Evolutionary conservation across 1,140 invertebrate genomes (phyloP), one percentile per base, ranked within the genome.

Genomic region (Halesus radiatus): DNA sequence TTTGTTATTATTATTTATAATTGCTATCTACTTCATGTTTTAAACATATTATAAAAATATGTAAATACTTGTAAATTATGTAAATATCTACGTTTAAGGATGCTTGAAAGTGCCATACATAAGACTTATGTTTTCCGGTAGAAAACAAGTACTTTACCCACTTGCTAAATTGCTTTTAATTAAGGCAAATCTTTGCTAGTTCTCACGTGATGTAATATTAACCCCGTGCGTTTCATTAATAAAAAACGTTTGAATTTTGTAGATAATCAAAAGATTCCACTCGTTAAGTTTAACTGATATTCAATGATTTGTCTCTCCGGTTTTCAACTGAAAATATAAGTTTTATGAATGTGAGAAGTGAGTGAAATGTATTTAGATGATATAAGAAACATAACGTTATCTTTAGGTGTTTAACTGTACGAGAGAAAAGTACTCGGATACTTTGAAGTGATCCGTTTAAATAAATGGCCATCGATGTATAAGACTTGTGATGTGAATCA

Each of bases 41-140:
- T 23, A 72, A 72, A 72, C 68, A 72, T 72, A 72, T 72, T 72
- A 13, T 72, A 22, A 50, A 72, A 72, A 72, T 72, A 23, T 72
- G 68, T 72, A 72, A 72, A 72, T 72, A 72, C 18, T 50, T 72
- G 68, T 72, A 72, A 50, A 72, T 18, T 50, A 52, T 72, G 68
- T 72, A 72, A 50, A 72, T 72, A 72, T 32, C 10, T 26, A 8
- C 52, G 29, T 72, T 23, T 72, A 50, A 52, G 32, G 37, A 13
- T 45, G 68, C 6, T 10, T 72, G 37, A 23, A 72, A 6, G 68
- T 72, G 37, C 18, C 29, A 72, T 66, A 29, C 26, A 6, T 66
- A 72, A 72, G 50, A 45, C 68, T 72, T 50, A 50, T 72, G 45
- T 50, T 72, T 72, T 72, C 50, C 45, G 22, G 56, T 1, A 60